Evolutionary conservation across 2,797 vertebrate genomes (phyloP).

Genomic region (Carduelis carduelis): DNA sequence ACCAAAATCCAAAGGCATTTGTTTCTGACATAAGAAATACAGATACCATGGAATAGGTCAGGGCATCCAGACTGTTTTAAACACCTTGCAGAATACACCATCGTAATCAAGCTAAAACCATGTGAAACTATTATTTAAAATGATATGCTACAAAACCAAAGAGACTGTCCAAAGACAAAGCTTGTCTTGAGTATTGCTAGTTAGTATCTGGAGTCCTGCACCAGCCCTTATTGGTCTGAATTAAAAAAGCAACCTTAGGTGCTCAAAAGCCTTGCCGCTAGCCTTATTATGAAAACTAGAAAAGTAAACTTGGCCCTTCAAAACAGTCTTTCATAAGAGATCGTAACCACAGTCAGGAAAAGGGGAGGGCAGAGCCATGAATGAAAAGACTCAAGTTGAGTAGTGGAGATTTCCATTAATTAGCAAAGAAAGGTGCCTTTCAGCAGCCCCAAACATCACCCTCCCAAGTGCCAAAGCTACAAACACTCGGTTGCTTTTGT

Average conservation of each 20-base stretch:
- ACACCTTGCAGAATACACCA: not conserved
- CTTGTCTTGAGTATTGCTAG: not conserved
- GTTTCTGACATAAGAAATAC: not conserved
- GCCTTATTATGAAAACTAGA: not conserved
- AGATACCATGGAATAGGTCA: not conserved
- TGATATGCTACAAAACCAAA: not conserved
- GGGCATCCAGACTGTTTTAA: not conserved
- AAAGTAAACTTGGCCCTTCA: constrained; percentile 14
- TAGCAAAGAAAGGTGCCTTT: not conserved
- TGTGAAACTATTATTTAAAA: not conserved
- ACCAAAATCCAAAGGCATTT: not conserved
- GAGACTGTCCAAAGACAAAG: not conserved
- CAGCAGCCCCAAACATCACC: not conserved
- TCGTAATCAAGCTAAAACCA: not conserved
- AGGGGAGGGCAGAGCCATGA: not conserved
- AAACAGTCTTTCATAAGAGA: constrained; percentile 8
- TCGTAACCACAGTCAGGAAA: not conserved
- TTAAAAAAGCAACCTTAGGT: not conserved
- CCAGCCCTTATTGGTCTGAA: not conserved
- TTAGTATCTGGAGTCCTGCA: not conserved
- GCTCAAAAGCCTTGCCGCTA: not conserved
- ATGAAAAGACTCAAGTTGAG: not conserved
- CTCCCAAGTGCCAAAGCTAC: not conserved
- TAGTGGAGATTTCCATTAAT: not conserved
- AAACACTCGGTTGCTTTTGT: not conserved